Evolutionary conservation across 1,140 invertebrate genomes (phyloP), one percentile per base, ranked within the genome.

Genomic region (Cephus cinctus): DNA sequence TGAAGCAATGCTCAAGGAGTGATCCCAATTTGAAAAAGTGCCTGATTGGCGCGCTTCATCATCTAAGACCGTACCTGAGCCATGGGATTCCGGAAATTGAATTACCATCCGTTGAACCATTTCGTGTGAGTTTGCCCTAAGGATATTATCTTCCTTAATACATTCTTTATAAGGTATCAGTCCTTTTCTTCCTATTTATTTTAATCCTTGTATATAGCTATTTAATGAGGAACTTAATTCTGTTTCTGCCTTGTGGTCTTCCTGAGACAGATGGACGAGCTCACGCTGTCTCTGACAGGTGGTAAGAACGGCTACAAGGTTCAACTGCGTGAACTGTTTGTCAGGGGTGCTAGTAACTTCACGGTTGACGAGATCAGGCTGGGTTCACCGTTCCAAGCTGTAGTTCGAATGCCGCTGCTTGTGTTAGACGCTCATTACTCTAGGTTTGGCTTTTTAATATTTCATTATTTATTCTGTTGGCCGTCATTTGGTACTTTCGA

Each of bases 221-320:
- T n/a, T n/a, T n/a, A n/a, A n/a, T n/a, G n/a, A n/a, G n/a, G n/a
- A n/a, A n/a, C n/a, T n/a, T n/a, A n/a, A n/a, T n/a, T n/a, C n/a
- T n/a, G n/a, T n/a, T n/a, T n/a, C n/a, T n/a, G n/a, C n/a, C n/a
- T n/a, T n/a, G n/a, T n/a, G n/a, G n/a, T n/a, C n/a, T n/a, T n/a
- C n/a, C n/a, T n/a, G n/a, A n/a, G 54, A 68, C 68, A 76, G 73
- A 85, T 88, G 81, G 84, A 87, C 54, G 80, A 83, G 46, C 68
- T 88, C 39, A 80, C 82, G 18, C 71, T 88, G 46, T 83, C 86
- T 12, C 67, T 88, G 52, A 86, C 85, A 43, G 82, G 82, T 51
- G 86, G 86, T 38, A 79, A 80, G 6, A 84, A 86, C 59, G 86
- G 86, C 41, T 88, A 87, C 57, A 84, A 81, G 58, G 82, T 88